Base-by-base conservation (phyloP, 2,113 vertebrate genomes). In the Engystomops pustulosus region DNA sequence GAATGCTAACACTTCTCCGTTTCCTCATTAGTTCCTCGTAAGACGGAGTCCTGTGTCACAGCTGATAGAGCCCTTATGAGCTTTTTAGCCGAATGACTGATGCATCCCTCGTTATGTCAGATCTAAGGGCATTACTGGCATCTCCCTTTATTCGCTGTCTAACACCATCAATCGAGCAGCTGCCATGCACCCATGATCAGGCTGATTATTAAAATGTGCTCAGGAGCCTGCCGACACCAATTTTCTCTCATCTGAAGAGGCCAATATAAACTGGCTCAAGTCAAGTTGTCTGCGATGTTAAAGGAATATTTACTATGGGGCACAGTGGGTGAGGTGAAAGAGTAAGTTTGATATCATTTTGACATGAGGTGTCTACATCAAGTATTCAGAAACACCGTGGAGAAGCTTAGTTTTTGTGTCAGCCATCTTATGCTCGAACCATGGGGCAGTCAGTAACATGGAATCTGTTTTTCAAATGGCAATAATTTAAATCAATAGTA, bases 31-130 rank as follows among this genome's bases (percentile, higher is more conserved):
- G 91, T 87, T 93, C 88, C 79, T 72, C 90, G 86, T 89, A 88
- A 90, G 90, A 92, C 90, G 86, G 90, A 90, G 89, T 91, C 90
- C 86, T 87, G 88, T 91, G 91, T 92, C 91, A 93, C 88, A 91
- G 91, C 90, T 91, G 89, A 94, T 92, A 89, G 91, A 91, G 88
- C 86, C 89, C 92, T 93, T 92, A 91, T 90, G 92, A 93, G 92
- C 89, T 91, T 93, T 92, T 94, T 93, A 93, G 92, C 90, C 89
- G 91, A 92, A 93, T 93, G 91, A 94, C 90, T 92, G 93, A 93
- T 93, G 91, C 92, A 91, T 91, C 91, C 87, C 92, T 94, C 84
- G 44, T 94, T 91, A 92, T 91, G 91, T 93, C 91, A 91, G 89
- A 90, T 94, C 90, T 90, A 89, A 92, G 92, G 92, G 91, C 92